Base-by-base conservation (phyloP, 2,113 vertebrate species). In the Ellobius talpinus region DNA sequence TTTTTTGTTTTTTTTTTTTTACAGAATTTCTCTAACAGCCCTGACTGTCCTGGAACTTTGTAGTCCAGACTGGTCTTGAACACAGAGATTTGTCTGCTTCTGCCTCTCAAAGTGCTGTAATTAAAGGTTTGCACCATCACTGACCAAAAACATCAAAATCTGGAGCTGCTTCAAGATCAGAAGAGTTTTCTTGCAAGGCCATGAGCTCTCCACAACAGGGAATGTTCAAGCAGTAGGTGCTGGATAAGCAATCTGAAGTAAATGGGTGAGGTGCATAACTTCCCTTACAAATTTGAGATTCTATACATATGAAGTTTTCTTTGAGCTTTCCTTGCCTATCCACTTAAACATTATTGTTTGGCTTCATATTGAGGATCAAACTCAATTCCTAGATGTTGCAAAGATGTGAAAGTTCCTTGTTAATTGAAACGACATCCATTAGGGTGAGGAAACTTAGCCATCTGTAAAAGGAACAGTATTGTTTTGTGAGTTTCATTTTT, bases 401-500 rank as follows among this genome's bases (percentile, higher is more conserved):
- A 89, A 96, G 93, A 93, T 39, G 78, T 7, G 10, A 87, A 68
- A 17, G 12, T 12, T 0, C 0, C 3, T 19, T 72, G 0, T 82
- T 96, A 89, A 95, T 93, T 89, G 42, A 94, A 96, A 85, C 13
- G 5, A 50, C 24, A 81, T 55, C 29, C 1, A 74, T 0, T 8
- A 33, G 89, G 10, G 50, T 79, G 65, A 92, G 39, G 33, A 87
- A 87, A 72, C 29, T 91, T 55, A 66, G 55, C 21, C 5, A 68
- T 86, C 47, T 66, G 3, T 81, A 72, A 87, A 95, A 58, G 79
- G 13, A 84, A 21, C 13, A 91, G 16, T 11, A 77, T 23, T 77
- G 29, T 70, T 88, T 4, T 7, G 76, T 31, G 82, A 92, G 87
- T 73, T 97, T 85, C 61, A 77, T 92, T 97, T 95, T 76, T 42